Base-by-base conservation (phyloP, 2,888 invertebrate species). In the Leptothorax acervorum region DNA sequence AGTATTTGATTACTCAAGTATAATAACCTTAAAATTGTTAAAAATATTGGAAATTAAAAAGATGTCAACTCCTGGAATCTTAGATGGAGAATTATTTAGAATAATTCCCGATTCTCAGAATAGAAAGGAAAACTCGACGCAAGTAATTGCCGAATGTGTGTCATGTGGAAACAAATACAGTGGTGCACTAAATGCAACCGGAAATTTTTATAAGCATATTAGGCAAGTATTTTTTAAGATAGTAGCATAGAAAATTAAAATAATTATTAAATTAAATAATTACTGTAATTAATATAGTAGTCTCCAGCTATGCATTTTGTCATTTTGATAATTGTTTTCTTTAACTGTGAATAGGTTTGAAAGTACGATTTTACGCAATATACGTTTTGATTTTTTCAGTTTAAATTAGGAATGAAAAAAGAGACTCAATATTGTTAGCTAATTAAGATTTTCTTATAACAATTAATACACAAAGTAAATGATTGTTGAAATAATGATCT, bases 181-280 rank as follows among this genome's bases (percentile, higher is more conserved):
- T 53, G 51, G 70, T 70, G 35, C 70, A 53, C 35, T 70, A 53
- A 70, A 70, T 53, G 70, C 51, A 35, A 70, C 53, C 12, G 70
- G 35, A 70, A 70, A 70, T 70, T 35, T 70, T 70, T 70, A 70
- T 70, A 53, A n/a, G 35, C 70, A 70, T 70, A 70, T 70, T 70
- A 70, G 70, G 53, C 53, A 70, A 70, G 51, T 35, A 68, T 68
- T 68, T 68, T 68, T 68, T 68, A 53, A 66, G 28, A 45, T 45
- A 66, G 6, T 66, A 35, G 18, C 18, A 68, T n/a, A 70, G 12
- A 70, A 53, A 51, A 51, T 68, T 66, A 48, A n/a, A 45, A 65
- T 45, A 45, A 35, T 4, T 57, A 57, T 35, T 63, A 39, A 39
- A 70, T n/a, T n/a, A n/a, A n/a, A n/a, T n/a, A n/a, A n/a, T n/a